phyloP scores from a whole-genome alignment of 1,140 invertebrate species.

The Pomacea maculata region DNA sequence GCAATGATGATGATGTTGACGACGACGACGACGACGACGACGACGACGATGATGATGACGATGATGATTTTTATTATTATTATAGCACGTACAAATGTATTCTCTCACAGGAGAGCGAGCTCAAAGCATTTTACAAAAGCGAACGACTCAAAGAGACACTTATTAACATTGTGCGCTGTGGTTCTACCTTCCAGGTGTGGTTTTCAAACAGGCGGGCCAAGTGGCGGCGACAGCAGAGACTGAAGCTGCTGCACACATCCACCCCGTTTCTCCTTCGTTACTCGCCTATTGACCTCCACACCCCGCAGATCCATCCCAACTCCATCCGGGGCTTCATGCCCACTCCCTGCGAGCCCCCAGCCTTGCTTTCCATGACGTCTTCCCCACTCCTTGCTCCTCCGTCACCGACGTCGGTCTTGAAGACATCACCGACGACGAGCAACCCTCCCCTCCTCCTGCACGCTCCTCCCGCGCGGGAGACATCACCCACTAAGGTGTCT shows the following conservation, averaged over 20 bases:
- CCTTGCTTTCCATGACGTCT: background rate
- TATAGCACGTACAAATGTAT: too few species aligned
- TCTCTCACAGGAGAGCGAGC: too few species aligned
- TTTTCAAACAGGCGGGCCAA: constrained; percentile 98
- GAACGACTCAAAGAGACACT: too few species aligned
- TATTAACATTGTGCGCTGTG: too few species aligned
- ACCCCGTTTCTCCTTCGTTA: constrained; percentile 32
- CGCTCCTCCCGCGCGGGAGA: background rate
- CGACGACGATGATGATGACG: too few species aligned
- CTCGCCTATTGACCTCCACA: constrained; percentile 6
- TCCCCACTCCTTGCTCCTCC: background rate
- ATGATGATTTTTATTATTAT: too few species aligned
- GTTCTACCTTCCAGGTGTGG: constrained; percentile 80
- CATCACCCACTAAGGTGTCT: too few species aligned
- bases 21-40: too few species aligned
- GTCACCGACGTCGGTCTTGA: background rate
- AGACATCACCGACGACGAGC: too few species aligned
- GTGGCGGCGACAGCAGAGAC: constrained; percentile 78
- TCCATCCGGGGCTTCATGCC: background rate
- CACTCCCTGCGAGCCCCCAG: background rate
- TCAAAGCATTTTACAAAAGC: too few species aligned
- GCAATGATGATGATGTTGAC: too few species aligned
- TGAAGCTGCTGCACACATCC: constrained; percentile 49
- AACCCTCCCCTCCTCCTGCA: constrained; percentile 6
- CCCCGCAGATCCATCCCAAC: background rate